Evolutionary conservation across 2,888 invertebrate genomes (phyloP), one percentile per base, ranked within the genome.

Genomic region (Cheilosia vulpina): DNA sequence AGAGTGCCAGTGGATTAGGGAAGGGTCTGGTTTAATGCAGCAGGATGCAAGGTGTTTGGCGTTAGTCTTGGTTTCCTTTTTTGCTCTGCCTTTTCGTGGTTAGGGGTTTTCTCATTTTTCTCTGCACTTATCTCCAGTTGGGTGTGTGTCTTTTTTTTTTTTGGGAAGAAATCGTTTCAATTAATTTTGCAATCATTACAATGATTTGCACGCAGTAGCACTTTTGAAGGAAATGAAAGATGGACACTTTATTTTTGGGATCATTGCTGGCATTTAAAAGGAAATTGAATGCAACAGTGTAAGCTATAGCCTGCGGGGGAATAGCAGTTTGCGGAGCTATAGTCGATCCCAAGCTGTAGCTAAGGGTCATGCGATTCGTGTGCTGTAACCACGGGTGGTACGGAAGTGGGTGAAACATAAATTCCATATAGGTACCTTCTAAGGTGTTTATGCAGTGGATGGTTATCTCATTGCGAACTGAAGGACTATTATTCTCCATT

Each of bases 41-140:
- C 85, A 85, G 85, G 85, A 85, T 85, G 85, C 85, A 85, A 85
- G 85, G 85, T 85, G 85, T 80, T 85, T 85, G 72, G 80, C 85
- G 72, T 85, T 85, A 72, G 80, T 50, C 55, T 82, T 75, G 68
- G 57, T 62, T 19, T 72, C 27, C 5, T 41, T 24, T 43, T 31
- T 24, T 68, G 52, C 43, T 34, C 31, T 58, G 2, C 58, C 7
- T 58, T 9, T 50, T 58, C n/a, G 55, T 57, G 47, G 41, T 68
- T 68, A 52, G 50, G 50, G 57, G 38, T 81, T 71, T 38, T 38
- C 38, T 38, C 38, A 38, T 38, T 38, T 38, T 38, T 38, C 38
- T 13, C 13, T 38, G 38, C 38, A 13, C 13, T 38, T 50, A 19
- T 50, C 62, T 63, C 69, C 55, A 50, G 62, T 38, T 55, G 43